Conservation (phyloP, 2,113 vertebrate genomes). For the Scalopus aquaticus region DNA sequence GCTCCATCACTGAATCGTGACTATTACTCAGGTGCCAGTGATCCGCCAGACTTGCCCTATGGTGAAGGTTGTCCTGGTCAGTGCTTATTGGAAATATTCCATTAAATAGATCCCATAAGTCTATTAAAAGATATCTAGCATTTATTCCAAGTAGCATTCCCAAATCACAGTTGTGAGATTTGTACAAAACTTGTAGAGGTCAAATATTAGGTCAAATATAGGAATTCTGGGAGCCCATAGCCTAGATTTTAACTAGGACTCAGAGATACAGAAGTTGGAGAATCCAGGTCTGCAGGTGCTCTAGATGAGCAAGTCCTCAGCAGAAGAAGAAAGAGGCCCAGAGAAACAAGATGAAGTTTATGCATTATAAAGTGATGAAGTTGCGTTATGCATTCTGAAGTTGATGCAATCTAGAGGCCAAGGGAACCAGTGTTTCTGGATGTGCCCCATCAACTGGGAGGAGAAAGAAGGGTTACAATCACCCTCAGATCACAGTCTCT, state of each 20-base stretch:
- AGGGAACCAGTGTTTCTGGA: neutral
- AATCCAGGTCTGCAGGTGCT: neutral
- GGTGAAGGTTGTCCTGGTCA: neutral
- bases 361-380: too few relatives aligned
- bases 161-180: neutral
- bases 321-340: neutral
- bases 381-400: too few relatives aligned
- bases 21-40: neutral
- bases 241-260: neutral
- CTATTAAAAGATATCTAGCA: neutral
- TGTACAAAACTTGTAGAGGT: neutral
- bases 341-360: neutral
- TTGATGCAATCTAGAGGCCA: neutral
- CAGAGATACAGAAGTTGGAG: neutral
- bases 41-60: neutral
- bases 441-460: neutral
- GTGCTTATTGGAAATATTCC: neutral
- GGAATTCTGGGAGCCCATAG: neutral
- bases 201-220: neutral
- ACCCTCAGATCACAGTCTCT: neutral
- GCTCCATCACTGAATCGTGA: neutral
- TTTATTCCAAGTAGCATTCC: neutral
- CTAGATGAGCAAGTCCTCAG: neutral
- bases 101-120: neutral
- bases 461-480: neutral